Base-by-base conservation (phyloP, 2,797 vertebrate species). In the Hydrocynus forskahlii region DNA sequence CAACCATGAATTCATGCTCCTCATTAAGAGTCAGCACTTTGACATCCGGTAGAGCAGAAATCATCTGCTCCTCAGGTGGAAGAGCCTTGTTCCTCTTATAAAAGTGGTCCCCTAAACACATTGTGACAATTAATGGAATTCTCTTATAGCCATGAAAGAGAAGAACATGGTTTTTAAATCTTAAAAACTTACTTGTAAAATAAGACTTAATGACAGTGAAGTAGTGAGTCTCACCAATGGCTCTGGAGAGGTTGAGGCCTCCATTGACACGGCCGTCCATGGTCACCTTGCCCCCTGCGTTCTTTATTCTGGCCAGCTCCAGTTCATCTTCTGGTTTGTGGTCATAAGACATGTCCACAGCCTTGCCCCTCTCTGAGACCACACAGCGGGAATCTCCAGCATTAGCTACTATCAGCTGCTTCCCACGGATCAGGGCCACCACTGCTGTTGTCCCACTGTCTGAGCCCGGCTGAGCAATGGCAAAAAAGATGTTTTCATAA, bases 361-460 rank as follows among this genome's bases (percentile, higher is more conserved):
- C 97, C 90, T 96, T 97, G 40, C 98, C 97, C 0, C 91, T 93
- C 86, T 98, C 97, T 0, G 97, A 99, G 45, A 99, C 97, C 60
- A 99, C 98, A 0, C 98, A 99, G 84, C 98, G 97, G 0, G 98
- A 99, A 89, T 99, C 98, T 14, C 98, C 98, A 0, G 98, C 97
- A 0, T 99, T 99, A 66, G 98, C 98, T 91, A 99, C 98, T 0
- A 99, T 97, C 82, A 99, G 92, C 94, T 99, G 98, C 90, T 96
- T 97, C 75, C 97, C 98, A 75, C 98, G 92, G 89, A 99, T 97
- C 0, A 99, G 95, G 0, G 98, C 97, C 81, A 99, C 98, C 0
- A 99, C 98, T 0, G 98, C 98, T 0, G 98, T 99, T 14, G 98
- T 99, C 0, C 98, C 98, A 0, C 98, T 99, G 93, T 99, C 98